A percentile compares a stretch with the other conserved stretches of the same genome.
These are phyloP conservation scores for Ashinkailepas kermadecensis DNA, from an alignment of 2,888 invertebrate species.

Conservation along the genomic window DNA sequence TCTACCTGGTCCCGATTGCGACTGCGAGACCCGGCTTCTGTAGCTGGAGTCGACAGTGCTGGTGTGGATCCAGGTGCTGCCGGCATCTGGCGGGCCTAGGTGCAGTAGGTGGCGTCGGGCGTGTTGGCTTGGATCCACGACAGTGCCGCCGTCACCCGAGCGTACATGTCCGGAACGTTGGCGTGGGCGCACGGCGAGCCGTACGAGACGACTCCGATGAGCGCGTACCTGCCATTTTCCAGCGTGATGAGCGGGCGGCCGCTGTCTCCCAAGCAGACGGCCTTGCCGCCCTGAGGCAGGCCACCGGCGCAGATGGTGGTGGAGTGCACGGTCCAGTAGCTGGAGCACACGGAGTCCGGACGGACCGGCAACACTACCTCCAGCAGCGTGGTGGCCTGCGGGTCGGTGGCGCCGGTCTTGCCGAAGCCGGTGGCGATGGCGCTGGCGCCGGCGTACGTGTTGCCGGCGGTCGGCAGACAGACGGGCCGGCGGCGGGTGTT, in stretches of 20 bases:
- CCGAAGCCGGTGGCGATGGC: not conserved
- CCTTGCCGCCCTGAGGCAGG: not conserved
- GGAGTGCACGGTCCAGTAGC: not conserved
- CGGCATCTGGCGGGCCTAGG: no score
- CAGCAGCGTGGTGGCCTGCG: not conserved
- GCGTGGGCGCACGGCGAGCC: slow-evolving; percentile 2
- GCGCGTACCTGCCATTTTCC: slow-evolving; percentile 13
- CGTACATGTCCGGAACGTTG: slow-evolving; percentile 10
- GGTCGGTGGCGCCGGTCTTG: no score
- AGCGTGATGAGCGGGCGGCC: slow-evolving; percentile 22
- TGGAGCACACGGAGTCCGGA: not conserved
- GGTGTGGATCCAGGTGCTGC: no score
- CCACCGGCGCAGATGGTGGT: slow-evolving; percentile 6
- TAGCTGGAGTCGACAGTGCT: no score
- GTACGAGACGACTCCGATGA: slow-evolving; percentile 17
- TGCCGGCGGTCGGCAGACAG: not conserved
- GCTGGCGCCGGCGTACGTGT: not conserved
- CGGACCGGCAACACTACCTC: not conserved
- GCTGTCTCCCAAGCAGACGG: slow-evolving; percentile 4
- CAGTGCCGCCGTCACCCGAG: not conserved
- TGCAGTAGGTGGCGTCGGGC: not conserved
- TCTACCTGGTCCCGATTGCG: no score
- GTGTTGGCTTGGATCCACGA: not conserved
- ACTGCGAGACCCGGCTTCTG: no score
- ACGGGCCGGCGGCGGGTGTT: not conserved